phyloP scores from a whole-genome alignment of 2,797 vertebrate species.

The Phalloptychus januarius region DNA sequence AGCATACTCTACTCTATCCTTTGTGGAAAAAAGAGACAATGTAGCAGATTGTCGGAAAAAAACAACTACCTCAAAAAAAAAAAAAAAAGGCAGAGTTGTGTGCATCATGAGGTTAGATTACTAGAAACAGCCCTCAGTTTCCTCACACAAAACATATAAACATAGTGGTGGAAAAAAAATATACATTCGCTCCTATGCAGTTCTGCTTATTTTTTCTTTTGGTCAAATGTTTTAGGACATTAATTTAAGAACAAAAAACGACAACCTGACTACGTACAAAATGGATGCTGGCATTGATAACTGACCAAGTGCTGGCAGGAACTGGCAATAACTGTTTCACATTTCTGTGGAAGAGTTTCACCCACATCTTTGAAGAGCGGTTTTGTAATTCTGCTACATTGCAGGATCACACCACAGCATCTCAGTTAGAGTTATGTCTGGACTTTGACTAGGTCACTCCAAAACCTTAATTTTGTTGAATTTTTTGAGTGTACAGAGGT shows the following conservation, averaged over 20 bases:
- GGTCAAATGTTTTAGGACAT: background rate
- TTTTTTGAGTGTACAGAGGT: background rate
- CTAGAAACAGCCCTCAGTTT: background rate
- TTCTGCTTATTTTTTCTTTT: background rate
- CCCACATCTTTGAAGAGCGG: background rate
- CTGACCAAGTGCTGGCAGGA: background rate
- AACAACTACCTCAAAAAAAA: too few species aligned
- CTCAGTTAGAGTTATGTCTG: background rate
- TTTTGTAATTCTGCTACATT: background rate
- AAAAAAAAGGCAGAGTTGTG: background rate
- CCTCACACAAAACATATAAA: background rate
- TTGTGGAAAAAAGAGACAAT: background rate
- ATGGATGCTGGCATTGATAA: background rate
- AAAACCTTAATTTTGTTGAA: background rate
- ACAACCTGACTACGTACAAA: background rate
- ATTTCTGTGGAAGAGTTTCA: background rate
- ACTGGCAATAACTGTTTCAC: background rate
- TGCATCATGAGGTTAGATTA: background rate
- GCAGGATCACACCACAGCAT: background rate
- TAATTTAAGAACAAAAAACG: background rate
- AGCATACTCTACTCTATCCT: background rate
- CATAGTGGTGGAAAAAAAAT: background rate
- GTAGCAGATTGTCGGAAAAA: background rate
- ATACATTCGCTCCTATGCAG: background rate
- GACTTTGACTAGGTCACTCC: background rate